Base-by-base conservation (phyloP, 1,140 invertebrate species). In the Halyomorpha halys region DNA sequence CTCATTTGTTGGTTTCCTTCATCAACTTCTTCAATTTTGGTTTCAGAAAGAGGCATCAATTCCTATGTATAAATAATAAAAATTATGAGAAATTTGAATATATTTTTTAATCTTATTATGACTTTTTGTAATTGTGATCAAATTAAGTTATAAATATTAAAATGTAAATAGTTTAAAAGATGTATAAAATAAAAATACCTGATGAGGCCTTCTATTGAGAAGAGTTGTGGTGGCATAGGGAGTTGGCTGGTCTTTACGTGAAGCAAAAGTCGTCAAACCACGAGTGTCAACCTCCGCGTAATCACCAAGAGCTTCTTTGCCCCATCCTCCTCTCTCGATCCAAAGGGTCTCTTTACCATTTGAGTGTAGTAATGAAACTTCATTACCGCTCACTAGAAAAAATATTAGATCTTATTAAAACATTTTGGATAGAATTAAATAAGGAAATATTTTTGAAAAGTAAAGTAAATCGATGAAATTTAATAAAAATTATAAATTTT, bases 141-240 rank as follows among this genome's bases (percentile, higher is more conserved):
- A n/a, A n/a, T n/a, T n/a, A n/a, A n/a, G n/a, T n/a, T n/a, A n/a
- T n/a, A n/a, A n/a, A n/a, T n/a, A n/a, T n/a, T n/a, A n/a, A n/a
- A n/a, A n/a, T n/a, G n/a, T n/a, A n/a, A n/a, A n/a, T n/a, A n/a
- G n/a, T n/a, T n/a, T n/a, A n/a, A n/a, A n/a, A n/a, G n/a, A n/a
- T n/a, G n/a, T 47, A 39, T 49, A 15, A 62, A 2, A 39, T 13
- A 39, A 39, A 30, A 8, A 23, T 56, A 56, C 53, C 23, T 53
- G 64, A 18, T 59, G 64, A 53, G 65, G 59, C 49, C 53, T 62
- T 21, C 25, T 23, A 56, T 72, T 72, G 62, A 82, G 79, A 16
- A 87, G 74, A 54, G 89, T 90, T 2, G 89, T 91, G 0, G 89
- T 91, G 0, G 89, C 89, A 72, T 91, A 91, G 0, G 89, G 89